Evolutionary conservation across 2,888 invertebrate genomes (phyloP).

Genomic region (Pteria penguin): DNA sequence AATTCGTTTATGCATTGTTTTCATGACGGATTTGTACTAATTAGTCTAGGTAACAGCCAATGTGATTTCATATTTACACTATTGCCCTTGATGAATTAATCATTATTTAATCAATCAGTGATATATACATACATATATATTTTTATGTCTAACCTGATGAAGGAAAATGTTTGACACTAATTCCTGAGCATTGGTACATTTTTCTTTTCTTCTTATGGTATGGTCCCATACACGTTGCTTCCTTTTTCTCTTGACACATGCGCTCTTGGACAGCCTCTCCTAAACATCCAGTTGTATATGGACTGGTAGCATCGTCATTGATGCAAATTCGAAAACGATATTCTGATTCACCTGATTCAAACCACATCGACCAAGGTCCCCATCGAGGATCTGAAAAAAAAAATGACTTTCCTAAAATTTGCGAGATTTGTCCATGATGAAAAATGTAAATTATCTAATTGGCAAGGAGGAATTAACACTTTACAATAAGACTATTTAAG

Average conservation of each 20-base stretch:
- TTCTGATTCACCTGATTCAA: constrained; percentile 60
- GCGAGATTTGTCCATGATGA: too few relatives aligned
- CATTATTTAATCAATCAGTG: too few relatives aligned
- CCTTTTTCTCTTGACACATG: constrained; percentile 33
- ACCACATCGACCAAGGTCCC: constrained; percentile 68
- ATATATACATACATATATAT: too few relatives aligned
- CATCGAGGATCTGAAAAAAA: constrained; percentile 42
- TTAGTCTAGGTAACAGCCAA: too few relatives aligned
- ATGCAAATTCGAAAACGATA: constrained; percentile 62
- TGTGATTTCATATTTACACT: too few relatives aligned
- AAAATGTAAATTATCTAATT: too few relatives aligned
- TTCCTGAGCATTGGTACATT: constrained; percentile 51
- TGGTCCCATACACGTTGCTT: constrained; percentile 28
- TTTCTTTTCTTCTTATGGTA: constrained; percentile 28
- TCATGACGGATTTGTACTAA: too few relatives aligned
- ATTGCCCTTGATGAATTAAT: too few relatives aligned
- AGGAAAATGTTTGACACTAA: constrained; percentile 53
- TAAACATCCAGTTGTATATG: constrained; percentile 32
- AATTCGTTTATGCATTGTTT: too few relatives aligned
- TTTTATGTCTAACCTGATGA: too few relatives aligned
- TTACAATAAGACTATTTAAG: too few relatives aligned
- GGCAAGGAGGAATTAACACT: too few relatives aligned
- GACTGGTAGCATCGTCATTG: not conserved
- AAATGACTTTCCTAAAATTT: not conserved
- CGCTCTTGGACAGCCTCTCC: constrained; percentile 45